phyloP scores from a whole-genome alignment of 2,113 vertebrate genomes.

The Macheiramphus alcinus region DNA sequence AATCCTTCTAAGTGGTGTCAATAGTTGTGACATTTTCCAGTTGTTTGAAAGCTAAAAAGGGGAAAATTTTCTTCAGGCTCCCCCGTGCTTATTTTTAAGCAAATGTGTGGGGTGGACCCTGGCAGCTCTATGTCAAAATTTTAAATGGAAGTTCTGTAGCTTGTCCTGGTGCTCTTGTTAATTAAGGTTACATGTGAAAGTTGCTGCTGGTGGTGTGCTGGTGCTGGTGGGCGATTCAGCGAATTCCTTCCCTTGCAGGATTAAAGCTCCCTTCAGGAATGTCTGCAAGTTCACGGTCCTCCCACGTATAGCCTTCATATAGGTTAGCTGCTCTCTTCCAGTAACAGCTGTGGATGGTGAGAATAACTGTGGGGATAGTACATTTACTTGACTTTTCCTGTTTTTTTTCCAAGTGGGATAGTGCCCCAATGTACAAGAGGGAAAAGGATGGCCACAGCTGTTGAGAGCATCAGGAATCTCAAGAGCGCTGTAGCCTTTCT shows the following conservation, averaged over 20 bases:
- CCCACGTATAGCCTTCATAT: slow-evolving; percentile 41
- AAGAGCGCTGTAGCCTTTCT: slow-evolving; percentile 13
- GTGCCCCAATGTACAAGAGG: not conserved
- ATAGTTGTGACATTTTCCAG: slow-evolving; percentile 18
- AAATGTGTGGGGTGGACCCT: not conserved
- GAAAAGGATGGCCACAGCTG: slow-evolving; percentile 18
- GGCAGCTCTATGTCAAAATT: not conserved
- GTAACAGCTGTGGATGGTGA: slow-evolving; percentile 57
- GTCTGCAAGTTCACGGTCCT: slow-evolving; percentile 40
- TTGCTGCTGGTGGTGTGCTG: not conserved
- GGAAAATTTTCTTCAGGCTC: not conserved
- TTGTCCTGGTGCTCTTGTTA: not conserved
- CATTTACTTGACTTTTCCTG: slow-evolving; percentile 33
- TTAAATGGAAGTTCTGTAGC: not conserved
- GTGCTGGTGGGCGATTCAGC: slow-evolving; percentile 39
- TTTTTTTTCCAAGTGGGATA: not conserved
- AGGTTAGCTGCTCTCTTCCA: slow-evolving; percentile 40
- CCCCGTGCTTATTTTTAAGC: not conserved
- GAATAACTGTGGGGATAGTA: slow-evolving; percentile 21
- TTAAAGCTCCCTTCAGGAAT: slow-evolving; percentile 56
- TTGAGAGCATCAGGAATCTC: slow-evolving; percentile 18
- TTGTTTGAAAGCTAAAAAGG: slow-evolving; percentile 34
- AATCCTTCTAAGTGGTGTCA: not conserved
- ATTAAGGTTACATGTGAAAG: not conserved
- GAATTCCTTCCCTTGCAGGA: slow-evolving; percentile 43